Evolutionary conservation across 1,140 invertebrate species (phyloP), one percentile per base, ranked within the genome.

Genomic region (Pseudobourletiella spinata): DNA sequence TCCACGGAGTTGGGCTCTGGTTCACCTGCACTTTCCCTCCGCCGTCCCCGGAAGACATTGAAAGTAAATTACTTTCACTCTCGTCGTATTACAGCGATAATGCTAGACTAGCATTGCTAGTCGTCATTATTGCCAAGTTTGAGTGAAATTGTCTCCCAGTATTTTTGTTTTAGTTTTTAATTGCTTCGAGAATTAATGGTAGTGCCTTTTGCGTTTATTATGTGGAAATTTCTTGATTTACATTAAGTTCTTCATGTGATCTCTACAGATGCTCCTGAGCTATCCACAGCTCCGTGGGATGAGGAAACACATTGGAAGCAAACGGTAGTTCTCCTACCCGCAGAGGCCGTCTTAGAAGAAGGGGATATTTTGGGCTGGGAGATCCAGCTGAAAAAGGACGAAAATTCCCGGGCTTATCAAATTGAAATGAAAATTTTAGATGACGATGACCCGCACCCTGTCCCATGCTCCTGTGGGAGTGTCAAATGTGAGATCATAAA

Each of bases 241-340:
- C n/a, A n/a, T n/a, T n/a, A n/a, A n/a, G n/a, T n/a, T n/a, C n/a
- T n/a, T n/a, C n/a, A n/a, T n/a, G n/a, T n/a, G n/a, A n/a, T n/a
- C n/a, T n/a, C n/a, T n/a, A n/a, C n/a, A n/a, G 66, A 65, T 4
- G 51, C 84, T 16, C 75, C 79, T 28, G 70, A 50, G 2, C 82
- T 92, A 66, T 84, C 83, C 50, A 92, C 89, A 70, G 86, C 86
- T 58, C 92, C 86, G 66, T 78, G 76, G 66, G 78, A 76, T 72
- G 83, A 81, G 72, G 79, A 81, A 63, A 99, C 96, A 18, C 95
- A 98, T 78, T 98, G 95, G 95, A 95, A 97, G 73, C 95, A 98
- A 78, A 96, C 92, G 1, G 83, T 94, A 4, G 84, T 92, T 71
- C 67, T 77, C 2, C 65, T 79, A 3, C 74, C 74, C 11, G 57